A percentile compares a stretch with the other conserved stretches of the same genome.
Evolutionary conservation across 2,113 vertebrate species (phyloP).

Genomic region (Cynoglossus semilaevis): DNA sequence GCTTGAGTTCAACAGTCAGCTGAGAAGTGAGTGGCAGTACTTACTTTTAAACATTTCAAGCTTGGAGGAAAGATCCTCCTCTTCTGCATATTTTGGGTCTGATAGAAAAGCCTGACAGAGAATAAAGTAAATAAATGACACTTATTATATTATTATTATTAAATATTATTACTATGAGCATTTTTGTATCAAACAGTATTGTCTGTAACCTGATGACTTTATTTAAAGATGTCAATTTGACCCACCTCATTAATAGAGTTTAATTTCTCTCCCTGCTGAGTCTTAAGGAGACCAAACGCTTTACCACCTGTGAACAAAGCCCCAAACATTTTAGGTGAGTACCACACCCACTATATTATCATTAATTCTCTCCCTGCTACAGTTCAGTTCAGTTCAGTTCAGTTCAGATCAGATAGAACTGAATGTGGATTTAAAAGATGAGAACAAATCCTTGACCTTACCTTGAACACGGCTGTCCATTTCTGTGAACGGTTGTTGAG

Average conservation of each 20-base stretch:
- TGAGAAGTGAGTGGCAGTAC: not conserved
- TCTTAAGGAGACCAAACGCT: constrained; percentile 76
- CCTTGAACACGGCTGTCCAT: constrained; percentile 65
- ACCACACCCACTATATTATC: too few species aligned
- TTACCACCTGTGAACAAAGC: constrained; percentile 75
- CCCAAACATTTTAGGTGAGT: not conserved
- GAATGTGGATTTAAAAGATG: not conserved
- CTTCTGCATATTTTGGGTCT: constrained; percentile 77
- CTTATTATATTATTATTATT: too few species aligned
- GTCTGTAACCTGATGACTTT: not conserved
- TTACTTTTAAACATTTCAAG: constrained; percentile 82
- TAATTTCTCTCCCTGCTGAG: constrained; percentile 78
- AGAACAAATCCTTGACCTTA: constrained; percentile 20
- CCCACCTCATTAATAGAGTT: constrained; percentile 69
- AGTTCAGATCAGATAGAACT: not conserved
- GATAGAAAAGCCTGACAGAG: constrained; percentile 75
- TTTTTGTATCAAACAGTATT: too few species aligned
- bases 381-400: not conserved
- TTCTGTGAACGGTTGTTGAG: constrained; percentile 14
- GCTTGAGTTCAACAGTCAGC: not conserved
- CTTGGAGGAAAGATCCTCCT: constrained; percentile 76
- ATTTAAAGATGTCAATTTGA: not conserved
- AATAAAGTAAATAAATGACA: not conserved
- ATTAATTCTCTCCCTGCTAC: too few species aligned
- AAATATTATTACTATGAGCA: too few species aligned